phyloP scores from a whole-genome alignment of 2,888 invertebrate genomes.

The Branchinecta sandiegonensis region DNA sequence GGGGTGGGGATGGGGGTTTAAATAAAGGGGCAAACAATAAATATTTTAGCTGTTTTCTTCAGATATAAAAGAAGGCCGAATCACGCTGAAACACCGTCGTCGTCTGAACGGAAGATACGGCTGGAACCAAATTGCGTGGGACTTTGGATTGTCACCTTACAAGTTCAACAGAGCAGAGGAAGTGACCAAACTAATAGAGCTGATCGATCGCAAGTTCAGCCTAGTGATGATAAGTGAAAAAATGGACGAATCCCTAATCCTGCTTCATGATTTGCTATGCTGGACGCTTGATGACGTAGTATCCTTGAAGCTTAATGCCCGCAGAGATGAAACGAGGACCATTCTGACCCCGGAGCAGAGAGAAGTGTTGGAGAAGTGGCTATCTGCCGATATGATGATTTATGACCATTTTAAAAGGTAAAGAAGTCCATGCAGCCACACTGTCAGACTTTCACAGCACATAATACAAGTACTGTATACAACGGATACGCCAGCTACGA shows the following conservation, averaged over 20 bases:
- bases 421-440: too few relatives aligned
- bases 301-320: conserved; percentile 21
- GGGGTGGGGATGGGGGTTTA: too few relatives aligned
- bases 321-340: not conserved
- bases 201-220: not conserved
- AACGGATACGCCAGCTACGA: too few relatives aligned
- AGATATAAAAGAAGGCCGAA: not conserved
- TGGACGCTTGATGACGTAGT: conserved; percentile 24
- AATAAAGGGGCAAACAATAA: too few relatives aligned
- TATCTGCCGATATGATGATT: conserved; percentile 13
- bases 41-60: not conserved
- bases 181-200: not conserved
- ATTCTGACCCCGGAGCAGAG: not conserved
- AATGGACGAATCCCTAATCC: conserved; percentile 26
- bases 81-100: not conserved
- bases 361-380: not conserved
- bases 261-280: conserved; percentile 24
- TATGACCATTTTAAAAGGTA: not conserved
- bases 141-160: not conserved
- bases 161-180: not conserved
- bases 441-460: too few relatives aligned
- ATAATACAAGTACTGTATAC: too few relatives aligned
- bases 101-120: conserved; percentile 11
- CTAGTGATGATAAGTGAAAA: conserved; percentile 25
- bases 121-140: conserved; percentile 11